These are phyloP conservation scores for Dilophus febrilis DNA, from an alignment of 2,888 invertebrate genomes.

Conservation along the genomic window DNA sequence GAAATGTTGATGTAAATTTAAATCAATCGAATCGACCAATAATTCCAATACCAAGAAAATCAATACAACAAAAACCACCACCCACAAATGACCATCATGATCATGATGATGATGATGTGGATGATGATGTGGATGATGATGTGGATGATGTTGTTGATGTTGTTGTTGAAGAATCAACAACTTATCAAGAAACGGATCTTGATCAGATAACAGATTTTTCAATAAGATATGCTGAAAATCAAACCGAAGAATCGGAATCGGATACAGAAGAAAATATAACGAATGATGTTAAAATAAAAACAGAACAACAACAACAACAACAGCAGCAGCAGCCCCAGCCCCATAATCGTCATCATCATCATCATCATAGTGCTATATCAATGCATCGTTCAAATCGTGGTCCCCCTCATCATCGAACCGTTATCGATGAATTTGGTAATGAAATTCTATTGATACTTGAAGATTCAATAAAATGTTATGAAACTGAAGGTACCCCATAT, in stretches of 20 bases:
- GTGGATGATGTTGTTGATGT: background rate
- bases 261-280: conserved; percentile 11
- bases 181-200: conserved; percentile 77
- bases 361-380: too few relatives aligned
- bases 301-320: background rate
- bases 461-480: conserved; percentile 80
- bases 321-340: too few relatives aligned
- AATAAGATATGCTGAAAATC: conserved; percentile 71
- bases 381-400: too few relatives aligned
- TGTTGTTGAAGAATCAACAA: background rate
- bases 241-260: conserved; percentile 39
- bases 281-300: too few relatives aligned
- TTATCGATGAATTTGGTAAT: conserved; percentile 10
- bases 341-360: too few relatives aligned
- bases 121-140: background rate
- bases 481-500: conserved; percentile 76
- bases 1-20: too few relatives aligned
- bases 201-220: conserved; percentile 90
- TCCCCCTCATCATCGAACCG: too few relatives aligned
- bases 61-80: background rate
- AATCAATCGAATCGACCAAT: too few relatives aligned
- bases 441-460: conserved; percentile 39
- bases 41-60: too few relatives aligned
- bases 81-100: background rate
- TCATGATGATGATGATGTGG: background rate